Evolutionary conservation across 2,888 invertebrate species (phyloP), one percentile per base, ranked within the genome.

Genomic region (Cerceris rybyensis): DNA sequence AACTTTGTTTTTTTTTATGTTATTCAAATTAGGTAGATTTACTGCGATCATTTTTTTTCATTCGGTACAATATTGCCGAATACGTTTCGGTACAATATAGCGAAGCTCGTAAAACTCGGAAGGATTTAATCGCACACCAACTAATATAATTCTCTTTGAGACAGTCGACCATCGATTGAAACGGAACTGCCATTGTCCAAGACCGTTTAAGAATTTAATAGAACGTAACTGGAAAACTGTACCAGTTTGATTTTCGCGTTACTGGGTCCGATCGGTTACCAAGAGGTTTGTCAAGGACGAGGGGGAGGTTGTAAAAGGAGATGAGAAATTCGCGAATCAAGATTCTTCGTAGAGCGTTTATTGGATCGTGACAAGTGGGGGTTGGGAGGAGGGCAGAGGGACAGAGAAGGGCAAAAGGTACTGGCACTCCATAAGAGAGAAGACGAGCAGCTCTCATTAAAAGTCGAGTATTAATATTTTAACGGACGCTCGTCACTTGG

Each of bases 381-480:
- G 60, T 73, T 64, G 66, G 58, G 66, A 17, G 57, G 61, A 68
- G 46, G 68, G 46, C 54, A 55, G 41, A 58, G 64, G 58, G 52
- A 70, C 65, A 69, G 73, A 42, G 52, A 76, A 79, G 75, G 78
- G 81, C 67, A 75, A 72, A 83, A 78, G 81, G 74, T 75, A 82
- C 70, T 59, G 73, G 75, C 74, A 81, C 81, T 85, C 75, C 81
- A 80, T 80, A 76, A 83, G 81, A 84, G 83, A 87, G 85, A 82
- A 84, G 87, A 80, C 80, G 82, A 87, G 82, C 86, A 82, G 82
- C 79, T 87, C 88, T 88, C 86, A 86, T 89, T 88, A 88, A 88
- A 87, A 88, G 85, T 89, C 87, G 82, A 86, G 88, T 87, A 88
- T 89, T 87, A 88, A 88, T 88, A 88, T 87, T 88, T 88, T 89